These are phyloP conservation scores for Lepidocolaptes lacrymiger DNA, from an alignment of 2,797 vertebrate genomes.

Conservation along the genomic window DNA sequence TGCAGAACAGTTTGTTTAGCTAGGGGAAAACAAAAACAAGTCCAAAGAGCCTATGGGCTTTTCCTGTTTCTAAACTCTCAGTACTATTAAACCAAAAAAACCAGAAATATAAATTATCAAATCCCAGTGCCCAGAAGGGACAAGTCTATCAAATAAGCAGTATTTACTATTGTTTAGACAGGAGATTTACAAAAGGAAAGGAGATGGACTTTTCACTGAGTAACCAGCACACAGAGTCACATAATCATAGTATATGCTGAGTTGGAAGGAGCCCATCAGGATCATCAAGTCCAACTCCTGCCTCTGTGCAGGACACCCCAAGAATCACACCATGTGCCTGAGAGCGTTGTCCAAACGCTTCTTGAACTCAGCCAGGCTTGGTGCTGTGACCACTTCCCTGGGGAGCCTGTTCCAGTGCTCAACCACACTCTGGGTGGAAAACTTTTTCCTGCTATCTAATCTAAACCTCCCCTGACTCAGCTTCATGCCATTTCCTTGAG, in stretches of 20 bases:
- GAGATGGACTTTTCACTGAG: constrained; percentile 57
- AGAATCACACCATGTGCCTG: constrained; percentile 18
- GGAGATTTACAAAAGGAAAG: constrained; percentile 55
- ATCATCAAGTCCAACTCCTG: neutral
- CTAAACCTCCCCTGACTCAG: neutral
- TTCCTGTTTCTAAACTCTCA: constrained; percentile 83
- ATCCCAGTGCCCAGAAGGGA: constrained; percentile 78
- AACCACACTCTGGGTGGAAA: neutral
- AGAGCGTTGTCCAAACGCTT: neutral
- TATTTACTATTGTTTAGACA: constrained; percentile 75
- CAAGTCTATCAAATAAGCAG: constrained; percentile 77
- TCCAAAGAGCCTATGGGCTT: constrained; percentile 85
- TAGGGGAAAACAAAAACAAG: constrained; percentile 76
- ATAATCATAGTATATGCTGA: neutral
- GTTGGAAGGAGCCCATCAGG: neutral
- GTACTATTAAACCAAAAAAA: constrained; percentile 82
- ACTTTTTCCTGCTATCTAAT: neutral
- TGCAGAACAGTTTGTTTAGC: constrained; percentile 78
- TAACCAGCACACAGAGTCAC: constrained; percentile 33
- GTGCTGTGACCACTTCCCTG: neutral
- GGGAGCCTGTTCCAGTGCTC: neutral
- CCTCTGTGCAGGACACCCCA: neutral
- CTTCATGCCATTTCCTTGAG: neutral
- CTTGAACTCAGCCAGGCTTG: neutral
- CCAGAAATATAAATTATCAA: constrained; percentile 76